Conservation (phyloP, 2,113 vertebrate genomes). For the Monopterus albus region DNA sequence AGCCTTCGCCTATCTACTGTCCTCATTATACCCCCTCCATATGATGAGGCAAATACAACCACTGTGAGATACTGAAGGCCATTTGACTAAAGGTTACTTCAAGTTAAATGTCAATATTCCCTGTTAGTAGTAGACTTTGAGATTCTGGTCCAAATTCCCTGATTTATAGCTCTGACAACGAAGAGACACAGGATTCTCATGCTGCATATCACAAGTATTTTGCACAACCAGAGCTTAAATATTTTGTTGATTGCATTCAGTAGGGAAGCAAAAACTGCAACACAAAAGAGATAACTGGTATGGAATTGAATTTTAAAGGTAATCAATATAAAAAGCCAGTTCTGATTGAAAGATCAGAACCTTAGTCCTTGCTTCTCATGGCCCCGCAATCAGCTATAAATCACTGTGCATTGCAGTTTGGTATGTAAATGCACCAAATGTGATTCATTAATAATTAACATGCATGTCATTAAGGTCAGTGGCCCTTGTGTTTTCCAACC, state of each 20-base stretch:
- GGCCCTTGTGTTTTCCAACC: conserved; percentile 33
- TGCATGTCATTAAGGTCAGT: conserved; percentile 44
- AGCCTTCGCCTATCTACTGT: conserved; percentile 46
- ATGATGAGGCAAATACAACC: conserved; percentile 67
- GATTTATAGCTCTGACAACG: not conserved
- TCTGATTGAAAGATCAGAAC: conserved; percentile 12
- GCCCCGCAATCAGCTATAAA: not conserved
- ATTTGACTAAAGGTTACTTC: conserved; percentile 66
- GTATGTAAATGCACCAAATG: conserved; percentile 53
- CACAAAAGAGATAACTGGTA: conserved; percentile 15
- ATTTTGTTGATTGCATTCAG: conserved; percentile 4
- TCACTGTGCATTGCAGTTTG: not conserved
- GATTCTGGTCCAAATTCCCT: conserved; percentile 40
- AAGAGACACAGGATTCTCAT: not conserved
- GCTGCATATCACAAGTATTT: not conserved
- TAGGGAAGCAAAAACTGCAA: conserved; percentile 25
- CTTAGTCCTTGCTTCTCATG: not conserved
- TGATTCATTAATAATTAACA: conserved; percentile 61
- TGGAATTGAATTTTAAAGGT: conserved; percentile 24
- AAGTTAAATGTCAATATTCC: conserved; percentile 62
- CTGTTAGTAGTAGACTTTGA: conserved; percentile 22
- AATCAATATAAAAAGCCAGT: conserved; percentile 30
- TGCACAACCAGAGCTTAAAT: not conserved
- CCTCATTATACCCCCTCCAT: conserved; percentile 66
- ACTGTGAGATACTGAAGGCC: conserved; percentile 52